phyloP scores from a whole-genome alignment of 2,797 vertebrate species.

The Gadopsis bispinosus region DNA sequence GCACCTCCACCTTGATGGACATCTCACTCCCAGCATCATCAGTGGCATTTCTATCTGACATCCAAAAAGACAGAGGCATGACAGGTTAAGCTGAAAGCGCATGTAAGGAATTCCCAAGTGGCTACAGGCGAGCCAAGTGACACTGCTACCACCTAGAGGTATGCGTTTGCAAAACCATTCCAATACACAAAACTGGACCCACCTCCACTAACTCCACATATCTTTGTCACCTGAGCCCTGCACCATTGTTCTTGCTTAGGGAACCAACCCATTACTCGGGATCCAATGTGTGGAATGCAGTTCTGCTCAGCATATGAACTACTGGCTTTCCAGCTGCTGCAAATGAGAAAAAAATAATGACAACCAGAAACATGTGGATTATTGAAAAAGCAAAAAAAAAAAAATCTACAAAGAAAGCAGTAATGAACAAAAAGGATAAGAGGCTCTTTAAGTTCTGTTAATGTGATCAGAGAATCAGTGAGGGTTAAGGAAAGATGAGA shows the following conservation, averaged over 20 bases:
- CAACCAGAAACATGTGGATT: constrained; percentile 64
- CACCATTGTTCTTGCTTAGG: constrained; percentile 79
- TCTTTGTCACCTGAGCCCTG: constrained; percentile 82
- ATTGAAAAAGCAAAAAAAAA: constrained; percentile 24
- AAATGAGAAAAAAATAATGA: constrained; percentile 55
- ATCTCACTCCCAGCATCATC: constrained; percentile 13
- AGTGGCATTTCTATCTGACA: constrained; percentile 33
- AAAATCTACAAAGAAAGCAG: constrained; percentile 58
- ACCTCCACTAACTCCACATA: constrained; percentile 83
- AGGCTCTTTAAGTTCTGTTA: constrained; percentile 52
- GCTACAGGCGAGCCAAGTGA: constrained; percentile 38
- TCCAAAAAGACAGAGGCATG: constrained; percentile 29
- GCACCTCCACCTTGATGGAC: constrained; percentile 80
- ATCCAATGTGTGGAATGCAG: constrained; percentile 82
- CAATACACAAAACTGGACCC: constrained; percentile 32
- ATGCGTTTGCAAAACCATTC: constrained; percentile 40
- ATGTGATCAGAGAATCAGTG: constrained; percentile 55
- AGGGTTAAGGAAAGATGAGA: constrained; percentile 43
- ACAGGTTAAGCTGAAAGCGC: neutral
- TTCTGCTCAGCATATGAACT: constrained; percentile 76
- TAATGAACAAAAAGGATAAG: constrained; percentile 53
- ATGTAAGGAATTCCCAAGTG: constrained; percentile 26
- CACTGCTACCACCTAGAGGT: constrained; percentile 78
- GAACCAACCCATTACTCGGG: constrained; percentile 80
- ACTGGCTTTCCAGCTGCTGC: constrained; percentile 69